These are phyloP conservation scores for Drosophila ohnishii DNA, from an alignment of 1,140 invertebrate species.

Conservation along the genomic window DNA sequence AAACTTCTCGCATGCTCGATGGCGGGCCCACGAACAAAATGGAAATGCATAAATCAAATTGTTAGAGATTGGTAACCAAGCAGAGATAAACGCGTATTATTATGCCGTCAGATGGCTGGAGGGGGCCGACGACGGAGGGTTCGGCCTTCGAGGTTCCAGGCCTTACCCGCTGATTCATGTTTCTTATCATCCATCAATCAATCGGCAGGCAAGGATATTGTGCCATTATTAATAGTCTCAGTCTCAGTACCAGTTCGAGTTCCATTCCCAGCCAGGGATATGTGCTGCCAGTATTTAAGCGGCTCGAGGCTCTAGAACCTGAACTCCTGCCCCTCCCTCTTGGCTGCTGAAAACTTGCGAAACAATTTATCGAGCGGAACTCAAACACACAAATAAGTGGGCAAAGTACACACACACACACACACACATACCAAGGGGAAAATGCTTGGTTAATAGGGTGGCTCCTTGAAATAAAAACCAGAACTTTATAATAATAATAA, in stretches of 20 bases:
- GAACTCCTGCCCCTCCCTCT: not conserved
- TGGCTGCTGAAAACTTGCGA: constrained; percentile 37
- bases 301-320: constrained; percentile 1
- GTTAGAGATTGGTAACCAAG: constrained; percentile 74
- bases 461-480: not conserved
- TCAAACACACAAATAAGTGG: constrained; percentile 36
- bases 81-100: constrained; percentile 78
- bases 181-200: constrained; percentile 78
- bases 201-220: constrained; percentile 53
- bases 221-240: constrained; percentile 66
- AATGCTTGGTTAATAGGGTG: constrained; percentile 22
- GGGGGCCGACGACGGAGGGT: too few relatives aligned
- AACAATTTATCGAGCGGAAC: constrained; percentile 66
- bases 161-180: constrained; percentile 47
- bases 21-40: constrained; percentile 58
- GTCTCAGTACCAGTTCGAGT: constrained; percentile 21
- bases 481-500: not conserved
- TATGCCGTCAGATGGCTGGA: constrained; percentile 57
- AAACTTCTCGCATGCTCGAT: constrained; percentile 36
- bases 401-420: constrained; percentile 20
- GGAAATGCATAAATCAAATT: constrained; percentile 78
- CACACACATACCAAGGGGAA: not conserved
- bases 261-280: constrained; percentile 20
- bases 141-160: not conserved
- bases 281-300: constrained; percentile 38